These are phyloP conservation scores for Thereva nobilitata DNA, from an alignment of 2,888 invertebrate species.

Conservation along the genomic window DNA sequence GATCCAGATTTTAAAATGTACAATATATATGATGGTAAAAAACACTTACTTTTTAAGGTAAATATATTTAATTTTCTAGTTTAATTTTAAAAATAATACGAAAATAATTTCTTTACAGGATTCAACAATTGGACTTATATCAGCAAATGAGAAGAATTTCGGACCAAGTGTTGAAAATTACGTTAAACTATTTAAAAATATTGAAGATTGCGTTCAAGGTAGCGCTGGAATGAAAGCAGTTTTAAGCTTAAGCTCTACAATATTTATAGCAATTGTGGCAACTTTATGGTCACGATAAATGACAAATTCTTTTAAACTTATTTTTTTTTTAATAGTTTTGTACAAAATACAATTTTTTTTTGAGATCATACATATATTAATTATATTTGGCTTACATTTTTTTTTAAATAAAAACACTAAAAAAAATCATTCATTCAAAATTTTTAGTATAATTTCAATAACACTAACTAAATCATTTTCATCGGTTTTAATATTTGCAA, in stretches of 20 bases:
- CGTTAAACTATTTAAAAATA: constrained; percentile 61
- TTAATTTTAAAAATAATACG: constrained; percentile 8
- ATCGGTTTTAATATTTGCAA: constrained; percentile 38
- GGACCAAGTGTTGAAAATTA: constrained; percentile 61
- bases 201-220: constrained; percentile 51
- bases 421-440: constrained; percentile 44
- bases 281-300: constrained; percentile 5
- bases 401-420: neutral
- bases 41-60: constrained; percentile 66
- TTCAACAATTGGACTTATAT: constrained; percentile 63
- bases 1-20: constrained; percentile 62
- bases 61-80: constrained; percentile 35
- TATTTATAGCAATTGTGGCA: constrained; percentile 13
- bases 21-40: constrained; percentile 62
- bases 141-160: constrained; percentile 53
- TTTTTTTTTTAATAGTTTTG: neutral
- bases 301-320: neutral
- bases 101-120: constrained; percentile 52
- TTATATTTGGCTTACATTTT: neutral
- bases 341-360: constrained; percentile 4
- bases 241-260: constrained; percentile 1
- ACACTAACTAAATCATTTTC: constrained; percentile 46
- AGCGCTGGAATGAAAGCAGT: constrained; percentile 12
- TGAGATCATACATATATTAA: neutral
- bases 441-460: constrained; percentile 46